Base-by-base conservation (phyloP, 2,888 invertebrate species). In the Orthosia gracilis region DNA sequence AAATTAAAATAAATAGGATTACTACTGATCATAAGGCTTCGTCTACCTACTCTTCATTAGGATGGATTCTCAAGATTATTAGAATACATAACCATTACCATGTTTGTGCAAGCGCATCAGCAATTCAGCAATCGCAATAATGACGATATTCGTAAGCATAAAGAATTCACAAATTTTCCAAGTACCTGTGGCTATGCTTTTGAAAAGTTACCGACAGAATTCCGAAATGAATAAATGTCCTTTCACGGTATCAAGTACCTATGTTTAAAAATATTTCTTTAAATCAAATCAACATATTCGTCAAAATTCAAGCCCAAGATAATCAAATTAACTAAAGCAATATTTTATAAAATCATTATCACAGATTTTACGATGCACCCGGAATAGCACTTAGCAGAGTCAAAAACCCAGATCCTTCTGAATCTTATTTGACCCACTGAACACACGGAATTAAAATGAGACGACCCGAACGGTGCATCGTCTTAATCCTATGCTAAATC, bases 391-490 rank as follows among this genome's bases (percentile, higher is more conserved):
- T 69, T 67, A 62, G 18, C 40, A 69, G n/a, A 31, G 12, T 66
- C 26, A 78, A 69, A 84, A 75, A 75, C 66, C 64, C 31, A 72
- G 45, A 70, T 78, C 45, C 21, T 64, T 59, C 3, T 72, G 55
- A 76, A 50, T 18, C 49, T 58, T 45, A 13, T 69, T 59, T 75
- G 64, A 80, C 71, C 74, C 21, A 74, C 67, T 74, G 40, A 63
- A 31, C 58, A 62, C 61, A 64, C 47, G 31, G 57, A 78, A 58
- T 26, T n/a, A n/a, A 59, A 57, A 21, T 58, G 50, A 58, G 45
- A 61, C 26, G 31, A 62, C 17, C 52, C 15, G 31, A 52, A 57
- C 63, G 49, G 57, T 69, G 58, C 59, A 73, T 50, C 49, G 11
- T 17, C 52, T 67, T 31, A 63, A 66, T n/a, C n/a, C n/a, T n/a